Evolutionary conservation across 1,140 invertebrate species (phyloP).

Genomic region (Pseudomyrmex flavicornis): DNA sequence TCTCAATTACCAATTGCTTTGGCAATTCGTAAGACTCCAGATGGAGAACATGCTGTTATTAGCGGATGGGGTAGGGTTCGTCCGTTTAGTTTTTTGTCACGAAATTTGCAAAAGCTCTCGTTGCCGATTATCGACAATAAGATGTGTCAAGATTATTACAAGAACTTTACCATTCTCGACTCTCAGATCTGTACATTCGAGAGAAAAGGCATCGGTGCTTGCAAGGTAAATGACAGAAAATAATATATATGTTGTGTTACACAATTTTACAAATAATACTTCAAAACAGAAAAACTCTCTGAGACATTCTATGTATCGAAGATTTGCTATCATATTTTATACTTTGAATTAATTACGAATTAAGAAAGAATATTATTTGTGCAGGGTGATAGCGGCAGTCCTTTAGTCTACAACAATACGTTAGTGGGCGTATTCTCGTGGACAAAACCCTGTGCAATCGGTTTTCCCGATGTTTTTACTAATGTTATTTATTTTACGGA

Average conservation of each 20-base stretch:
- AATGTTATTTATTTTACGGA: slow-evolving; percentile 42
- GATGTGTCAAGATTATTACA: slow-evolving; percentile 25
- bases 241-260: not conserved
- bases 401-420: slow-evolving; percentile 34
- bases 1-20: slow-evolving; percentile 72
- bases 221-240: slow-evolving; percentile 38
- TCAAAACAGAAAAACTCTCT: not conserved
- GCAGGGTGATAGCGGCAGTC: slow-evolving; percentile 56
- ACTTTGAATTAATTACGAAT: not conserved
- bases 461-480: slow-evolving; percentile 66
- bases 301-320: not conserved
- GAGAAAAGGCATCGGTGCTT: slow-evolving; percentile 45
- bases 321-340: not conserved
- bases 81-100: slow-evolving; percentile 2
- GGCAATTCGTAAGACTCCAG: slow-evolving; percentile 67
- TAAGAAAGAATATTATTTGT: slow-evolving; percentile 23
- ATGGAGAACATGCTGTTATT: slow-evolving; percentile 73
- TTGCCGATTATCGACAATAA: slow-evolving; percentile 39
- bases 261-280: slow-evolving; percentile 22
- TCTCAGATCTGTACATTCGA: slow-evolving; percentile 60
- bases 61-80: slow-evolving; percentile 82
- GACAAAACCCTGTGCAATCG: slow-evolving; percentile 56
- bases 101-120: slow-evolving; percentile 46
- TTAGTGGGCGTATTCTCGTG: slow-evolving; percentile 57
- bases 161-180: slow-evolving; percentile 29